Evolutionary conservation across 2,888 invertebrate species (phyloP).

Genomic region (Torymus tubicola): DNA sequence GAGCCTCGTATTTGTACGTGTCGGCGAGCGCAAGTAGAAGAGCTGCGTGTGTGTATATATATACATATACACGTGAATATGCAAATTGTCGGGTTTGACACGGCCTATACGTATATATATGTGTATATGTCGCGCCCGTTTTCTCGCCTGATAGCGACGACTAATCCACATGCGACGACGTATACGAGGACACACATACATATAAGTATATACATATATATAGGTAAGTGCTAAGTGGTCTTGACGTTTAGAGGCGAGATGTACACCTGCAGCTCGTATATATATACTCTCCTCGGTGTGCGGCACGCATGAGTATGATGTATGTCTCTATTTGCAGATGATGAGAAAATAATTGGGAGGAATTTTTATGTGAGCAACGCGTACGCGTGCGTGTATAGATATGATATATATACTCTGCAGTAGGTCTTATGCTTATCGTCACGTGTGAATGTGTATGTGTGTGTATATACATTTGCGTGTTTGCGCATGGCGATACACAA

Average conservation of each 20-base stretch:
- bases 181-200: constrained; percentile 1
- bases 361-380: too few species aligned
- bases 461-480: too few species aligned
- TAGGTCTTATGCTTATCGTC: too few species aligned
- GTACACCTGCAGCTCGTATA: constrained; percentile 33
- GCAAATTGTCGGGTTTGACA: constrained; percentile 54
- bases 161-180: constrained; percentile 4
- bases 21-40: constrained; percentile 13
- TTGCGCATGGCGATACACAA: too few species aligned
- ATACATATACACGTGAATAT: constrained; percentile 28
- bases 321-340: not conserved
- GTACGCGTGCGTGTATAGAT: too few species aligned
- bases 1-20: constrained; percentile 9
- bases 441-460: too few species aligned
- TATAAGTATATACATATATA: not conserved
- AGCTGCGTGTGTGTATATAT: too few species aligned
- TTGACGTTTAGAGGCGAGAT: constrained; percentile 50
- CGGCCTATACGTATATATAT: not conserved
- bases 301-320: too few species aligned
- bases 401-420: too few species aligned
- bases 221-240: constrained; percentile 45
- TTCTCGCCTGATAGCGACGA: constrained; percentile 29
- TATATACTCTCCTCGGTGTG: too few species aligned
- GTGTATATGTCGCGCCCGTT: not conserved
- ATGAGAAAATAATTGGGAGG: constrained; percentile 45